Evolutionary conservation across 2,113 vertebrate species (phyloP).

Genomic region (Otolemur garnettii): DNA sequence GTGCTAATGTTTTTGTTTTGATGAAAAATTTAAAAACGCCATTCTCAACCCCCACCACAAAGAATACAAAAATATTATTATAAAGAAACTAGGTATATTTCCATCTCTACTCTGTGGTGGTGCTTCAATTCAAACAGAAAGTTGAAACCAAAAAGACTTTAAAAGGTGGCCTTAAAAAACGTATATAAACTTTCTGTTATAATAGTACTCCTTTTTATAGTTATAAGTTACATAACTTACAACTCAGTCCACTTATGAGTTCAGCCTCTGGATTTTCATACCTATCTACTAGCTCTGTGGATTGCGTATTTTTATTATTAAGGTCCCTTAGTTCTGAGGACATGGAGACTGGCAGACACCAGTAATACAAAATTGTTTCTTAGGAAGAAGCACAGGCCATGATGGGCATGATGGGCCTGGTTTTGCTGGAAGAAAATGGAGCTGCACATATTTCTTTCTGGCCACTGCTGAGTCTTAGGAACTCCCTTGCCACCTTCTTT

Average conservation of each 20-base stretch:
- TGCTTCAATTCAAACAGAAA: constrained; percentile 27
- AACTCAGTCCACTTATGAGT: neutral
- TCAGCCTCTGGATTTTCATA: too few species aligned
- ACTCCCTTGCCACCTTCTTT: neutral
- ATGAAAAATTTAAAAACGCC: constrained; percentile 60
- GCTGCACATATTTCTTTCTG: neutral
- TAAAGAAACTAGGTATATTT: constrained; percentile 60
- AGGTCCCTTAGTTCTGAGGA: neutral
- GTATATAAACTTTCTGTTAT: neutral
- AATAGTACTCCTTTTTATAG: neutral
- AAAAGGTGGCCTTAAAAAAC: neutral
- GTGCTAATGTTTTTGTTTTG: constrained; percentile 67
- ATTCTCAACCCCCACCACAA: neutral
- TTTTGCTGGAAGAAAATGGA: neutral
- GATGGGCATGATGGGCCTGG: accelerated
- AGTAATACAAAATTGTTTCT: neutral
- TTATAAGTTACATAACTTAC: too few species aligned
- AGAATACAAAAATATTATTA: constrained; percentile 59
- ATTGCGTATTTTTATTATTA: neutral
- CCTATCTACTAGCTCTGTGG: neutral
- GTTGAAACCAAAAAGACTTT: constrained; percentile 23
- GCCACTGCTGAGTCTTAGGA: neutral
- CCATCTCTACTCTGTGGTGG: neutral
- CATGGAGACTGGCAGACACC: neutral
- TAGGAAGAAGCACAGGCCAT: neutral